A percentile compares a stretch with the other conserved stretches of the same genome.
Evolutionary conservation across 2,113 vertebrate genomes (phyloP).

Genomic region (Steatornis caripensis): DNA sequence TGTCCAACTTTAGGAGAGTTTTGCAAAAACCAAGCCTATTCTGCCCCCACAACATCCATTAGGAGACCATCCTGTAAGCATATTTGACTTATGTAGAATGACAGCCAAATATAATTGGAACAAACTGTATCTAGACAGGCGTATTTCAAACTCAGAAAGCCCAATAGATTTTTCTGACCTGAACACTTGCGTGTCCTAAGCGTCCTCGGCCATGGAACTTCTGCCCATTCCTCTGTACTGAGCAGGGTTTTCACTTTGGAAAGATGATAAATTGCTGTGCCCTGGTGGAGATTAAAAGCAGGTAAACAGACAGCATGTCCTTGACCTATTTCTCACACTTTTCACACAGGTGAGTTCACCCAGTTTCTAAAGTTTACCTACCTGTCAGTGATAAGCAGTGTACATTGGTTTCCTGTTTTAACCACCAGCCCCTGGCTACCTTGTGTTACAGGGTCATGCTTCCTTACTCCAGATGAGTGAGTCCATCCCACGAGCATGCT

Average conservation of each 20-base stretch:
- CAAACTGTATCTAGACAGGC: not conserved
- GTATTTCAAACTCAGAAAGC: not conserved
- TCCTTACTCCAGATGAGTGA: rapidly evolving
- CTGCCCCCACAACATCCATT: not conserved
- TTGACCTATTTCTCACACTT: not conserved
- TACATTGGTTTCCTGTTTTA: not conserved
- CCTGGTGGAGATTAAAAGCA: not conserved
- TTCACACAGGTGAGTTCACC: not conserved
- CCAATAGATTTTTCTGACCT: not conserved
- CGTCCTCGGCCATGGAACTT: not conserved
- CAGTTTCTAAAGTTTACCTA: not conserved
- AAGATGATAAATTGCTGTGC: not conserved
- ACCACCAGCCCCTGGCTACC: not conserved
- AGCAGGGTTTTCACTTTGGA: not conserved
- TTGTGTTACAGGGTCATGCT: not conserved
- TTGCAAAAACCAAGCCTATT: not conserved
- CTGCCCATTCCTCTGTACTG: not conserved
- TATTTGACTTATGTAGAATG: rapidly evolving
- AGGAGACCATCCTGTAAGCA: not conserved
- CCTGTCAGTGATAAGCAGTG: not conserved
- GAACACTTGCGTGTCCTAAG: not conserved
- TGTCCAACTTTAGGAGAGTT: not conserved
- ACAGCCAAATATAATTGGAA: not conserved
- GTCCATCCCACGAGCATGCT: rapidly evolving
- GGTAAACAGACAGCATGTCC: not conserved